Base-by-base conservation (phyloP, 2,797 vertebrate genomes). In the Hydrolagus colliei region DNA sequence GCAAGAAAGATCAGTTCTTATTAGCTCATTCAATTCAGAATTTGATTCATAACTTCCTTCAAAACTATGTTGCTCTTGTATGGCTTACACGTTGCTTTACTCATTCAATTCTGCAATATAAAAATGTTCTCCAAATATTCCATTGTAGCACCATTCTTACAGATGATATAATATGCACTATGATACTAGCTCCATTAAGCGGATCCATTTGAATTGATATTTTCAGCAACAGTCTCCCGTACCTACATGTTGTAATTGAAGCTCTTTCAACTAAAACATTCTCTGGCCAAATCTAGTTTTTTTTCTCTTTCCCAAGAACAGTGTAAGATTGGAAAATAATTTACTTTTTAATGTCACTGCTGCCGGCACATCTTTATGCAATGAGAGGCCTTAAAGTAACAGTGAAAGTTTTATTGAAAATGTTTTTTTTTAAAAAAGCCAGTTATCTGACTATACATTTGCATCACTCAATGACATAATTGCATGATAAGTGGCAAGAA, bases 401-500 rank as follows among this genome's bases (percentile, higher is more conserved):
- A 82, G 79, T 68, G 65, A 71, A 35, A 41, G 4, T 52, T 52
- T 71, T 84, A 18, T 84, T 84, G 65, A 71, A 84, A 84, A 84
- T n/a, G 20, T 84, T 84, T 27, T 27, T 27, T 27, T 27, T 27
- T 71, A 20, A 84, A 84, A 84, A 84, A 84, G 79, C 65, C 79
- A 84, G 4, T 35, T 41, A 67, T 71, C 65, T 71, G 79, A 65
- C 65, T 84, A 18, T 84, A 84, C 68, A 14, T 0, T 84, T 65
- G n/a, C 65, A 71, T 84, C 32, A 84, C 16, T 84, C 62, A 65
- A 84, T 68, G 65, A 63, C 71, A 32, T 67, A 84, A n/a, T 71
- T 84, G 79, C 63, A 82, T 68, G 27, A 68, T 9, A 35, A 71
- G 79, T 84, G 79, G 62, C 63, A 84, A 84, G 79, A 71, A 84